Evolutionary conservation across 1,140 invertebrate species (phyloP).

Genomic region (Chironomus tepperi): DNA sequence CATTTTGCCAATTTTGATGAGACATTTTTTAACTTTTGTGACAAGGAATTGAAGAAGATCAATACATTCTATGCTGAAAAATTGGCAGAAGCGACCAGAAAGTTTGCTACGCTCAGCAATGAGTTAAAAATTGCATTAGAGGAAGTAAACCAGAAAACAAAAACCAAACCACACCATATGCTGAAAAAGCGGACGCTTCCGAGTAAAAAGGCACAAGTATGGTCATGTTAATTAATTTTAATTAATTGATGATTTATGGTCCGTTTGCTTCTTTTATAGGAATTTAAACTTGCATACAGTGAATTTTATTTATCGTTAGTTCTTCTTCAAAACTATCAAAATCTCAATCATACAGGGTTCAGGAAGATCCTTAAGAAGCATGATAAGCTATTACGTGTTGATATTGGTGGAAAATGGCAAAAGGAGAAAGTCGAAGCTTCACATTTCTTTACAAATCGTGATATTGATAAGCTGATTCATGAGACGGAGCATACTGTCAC

Average conservation of each 20-base stretch:
- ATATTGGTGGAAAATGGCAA: constrained; percentile 78
- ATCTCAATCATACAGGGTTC: constrained; percentile 98
- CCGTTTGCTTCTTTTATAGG: constrained; percentile 48
- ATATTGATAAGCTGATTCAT: constrained; percentile 91
- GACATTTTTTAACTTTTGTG: constrained; percentile 89
- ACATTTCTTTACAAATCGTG: constrained; percentile 94
- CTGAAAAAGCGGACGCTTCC: constrained; percentile 43
- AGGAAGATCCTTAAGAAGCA: constrained; percentile 99
- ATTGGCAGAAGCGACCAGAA: constrained; percentile 90
- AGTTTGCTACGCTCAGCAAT: constrained; percentile 82
- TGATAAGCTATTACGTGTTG: constrained; percentile 80
- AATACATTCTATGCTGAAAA: constrained; percentile 98
- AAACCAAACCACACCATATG: constrained; percentile 47
- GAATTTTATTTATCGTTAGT: constrained; percentile 98
- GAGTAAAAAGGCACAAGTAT: constrained; percentile 52
- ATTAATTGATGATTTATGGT: constrained; percentile 20
- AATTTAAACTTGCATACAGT: constrained; percentile 95
- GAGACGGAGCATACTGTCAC: constrained; percentile 92
- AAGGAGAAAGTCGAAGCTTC: constrained; percentile 86
- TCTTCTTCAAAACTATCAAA: constrained; percentile 82
- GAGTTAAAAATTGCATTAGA: constrained; percentile 74
- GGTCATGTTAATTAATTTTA: background rate
- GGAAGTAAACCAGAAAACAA: constrained; percentile 46
- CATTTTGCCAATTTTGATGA: constrained; percentile 96
- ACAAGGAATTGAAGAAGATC: constrained; percentile 92